phyloP scores from a whole-genome alignment of 2,888 invertebrate genomes.

The Eudemis profundana region DNA sequence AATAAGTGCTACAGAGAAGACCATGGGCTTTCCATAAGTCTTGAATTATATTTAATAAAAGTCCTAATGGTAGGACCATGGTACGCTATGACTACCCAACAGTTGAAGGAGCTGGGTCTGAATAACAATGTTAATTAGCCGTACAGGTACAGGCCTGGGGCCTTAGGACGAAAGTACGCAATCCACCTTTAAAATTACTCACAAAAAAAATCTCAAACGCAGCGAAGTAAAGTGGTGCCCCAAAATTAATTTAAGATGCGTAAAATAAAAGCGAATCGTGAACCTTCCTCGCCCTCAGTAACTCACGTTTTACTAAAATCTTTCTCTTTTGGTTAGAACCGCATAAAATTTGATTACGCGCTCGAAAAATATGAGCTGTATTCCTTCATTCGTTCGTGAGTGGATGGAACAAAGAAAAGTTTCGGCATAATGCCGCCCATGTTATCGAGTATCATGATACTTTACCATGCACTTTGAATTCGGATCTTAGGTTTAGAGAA shows the following conservation, averaged over 20 bases:
- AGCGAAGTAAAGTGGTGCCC: not conserved
- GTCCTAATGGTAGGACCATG: too few species aligned
- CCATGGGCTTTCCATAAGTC: too few species aligned
- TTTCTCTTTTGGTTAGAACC: slow-evolving; percentile 39
- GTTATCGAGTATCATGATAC: slow-evolving; percentile 31
- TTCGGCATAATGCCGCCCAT: slow-evolving; percentile 19
- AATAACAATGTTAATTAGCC: too few species aligned
- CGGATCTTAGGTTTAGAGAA: not conserved
- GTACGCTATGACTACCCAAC: too few species aligned
- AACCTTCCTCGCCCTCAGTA: slow-evolving; percentile 19
- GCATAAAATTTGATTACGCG: slow-evolving; percentile 44
- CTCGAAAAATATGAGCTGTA: slow-evolving; percentile 40
- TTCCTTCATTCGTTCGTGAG: slow-evolving; percentile 41
- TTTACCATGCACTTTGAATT: slow-evolving; percentile 14
- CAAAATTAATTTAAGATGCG: slow-evolving; percentile 36
- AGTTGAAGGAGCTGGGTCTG: too few species aligned
- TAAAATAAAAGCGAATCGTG: slow-evolving; percentile 5
- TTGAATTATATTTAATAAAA: too few species aligned
- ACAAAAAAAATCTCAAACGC: not conserved
- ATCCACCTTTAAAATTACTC: not conserved
- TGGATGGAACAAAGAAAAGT: slow-evolving; percentile 37
- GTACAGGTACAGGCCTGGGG: too few species aligned
- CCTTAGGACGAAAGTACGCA: too few species aligned
- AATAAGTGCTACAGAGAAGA: too few species aligned
- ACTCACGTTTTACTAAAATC: slow-evolving; percentile 41